phyloP scores from a whole-genome alignment of 2,113 vertebrate species.

The Irena cyanogastra region DNA sequence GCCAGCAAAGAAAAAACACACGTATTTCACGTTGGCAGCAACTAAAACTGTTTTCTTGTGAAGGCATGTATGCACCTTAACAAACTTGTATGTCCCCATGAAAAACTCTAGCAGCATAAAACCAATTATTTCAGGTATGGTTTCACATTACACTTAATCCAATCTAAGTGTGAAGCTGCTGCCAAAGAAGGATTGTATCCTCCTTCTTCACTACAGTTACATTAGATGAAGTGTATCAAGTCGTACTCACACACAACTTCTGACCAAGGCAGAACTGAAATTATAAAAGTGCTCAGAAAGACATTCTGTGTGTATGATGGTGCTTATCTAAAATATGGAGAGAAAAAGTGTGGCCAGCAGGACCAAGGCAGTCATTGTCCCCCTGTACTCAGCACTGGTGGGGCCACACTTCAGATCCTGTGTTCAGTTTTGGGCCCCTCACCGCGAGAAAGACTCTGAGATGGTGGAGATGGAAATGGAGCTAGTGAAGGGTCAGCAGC shows the following conservation, averaged over 20 bases:
- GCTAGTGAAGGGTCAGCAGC: not conserved
- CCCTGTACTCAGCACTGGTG: not conserved
- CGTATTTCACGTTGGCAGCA: not conserved
- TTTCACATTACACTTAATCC: slow-evolving; percentile 26
- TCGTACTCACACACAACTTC: not conserved
- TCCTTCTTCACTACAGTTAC: not conserved
- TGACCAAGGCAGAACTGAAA: not conserved
- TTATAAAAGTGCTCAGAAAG: not conserved
- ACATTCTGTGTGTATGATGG: not conserved
- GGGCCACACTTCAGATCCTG: not conserved
- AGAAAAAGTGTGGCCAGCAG: not conserved
- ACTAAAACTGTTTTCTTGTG: not conserved
- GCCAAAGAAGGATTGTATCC: not conserved
- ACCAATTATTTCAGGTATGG: slow-evolving; percentile 46
- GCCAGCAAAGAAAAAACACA: not conserved
- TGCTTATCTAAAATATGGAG: not conserved
- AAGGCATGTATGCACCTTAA: not conserved
- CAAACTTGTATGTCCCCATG: slow-evolving; percentile 16
- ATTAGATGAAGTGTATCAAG: not conserved
- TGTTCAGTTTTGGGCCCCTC: not conserved
- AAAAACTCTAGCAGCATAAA: slow-evolving; percentile 60
- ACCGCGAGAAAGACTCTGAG: not conserved
- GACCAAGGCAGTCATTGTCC: not conserved
- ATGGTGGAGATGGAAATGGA: fast-evolving
- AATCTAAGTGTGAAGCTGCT: not conserved